Conservation (phyloP, 2,888 invertebrate species). For the Marronus borbonicus region DNA sequence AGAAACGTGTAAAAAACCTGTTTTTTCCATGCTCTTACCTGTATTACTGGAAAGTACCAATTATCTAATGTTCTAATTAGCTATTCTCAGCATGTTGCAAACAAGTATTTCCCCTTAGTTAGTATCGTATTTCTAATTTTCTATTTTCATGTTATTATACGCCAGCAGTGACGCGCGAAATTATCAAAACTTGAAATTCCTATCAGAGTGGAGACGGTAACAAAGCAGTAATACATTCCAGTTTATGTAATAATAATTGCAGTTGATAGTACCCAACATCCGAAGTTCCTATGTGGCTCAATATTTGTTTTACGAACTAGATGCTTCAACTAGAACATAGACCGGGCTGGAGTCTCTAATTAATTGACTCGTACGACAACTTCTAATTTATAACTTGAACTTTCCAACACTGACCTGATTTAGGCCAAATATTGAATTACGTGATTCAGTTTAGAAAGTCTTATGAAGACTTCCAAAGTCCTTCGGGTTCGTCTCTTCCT, state of each 20-base stretch:
- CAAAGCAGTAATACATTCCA: too few species aligned
- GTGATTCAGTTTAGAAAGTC: constrained; percentile 23
- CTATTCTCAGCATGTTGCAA: too few species aligned
- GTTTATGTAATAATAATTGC: neutral
- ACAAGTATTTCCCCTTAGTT: too few species aligned
- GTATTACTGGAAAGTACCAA: too few species aligned
- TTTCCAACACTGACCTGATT: constrained; percentile 17
- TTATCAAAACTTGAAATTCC: too few species aligned
- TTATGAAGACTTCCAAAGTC: neutral
- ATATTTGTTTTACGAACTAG: neutral
- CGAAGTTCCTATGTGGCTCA: neutral
- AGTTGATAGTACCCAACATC: neutral
- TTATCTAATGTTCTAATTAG: too few species aligned
- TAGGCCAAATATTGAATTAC: constrained; percentile 36
- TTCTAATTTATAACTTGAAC: constrained; percentile 29
- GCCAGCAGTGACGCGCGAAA: too few species aligned
- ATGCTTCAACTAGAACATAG: neutral
- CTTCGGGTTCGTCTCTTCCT: neutral
- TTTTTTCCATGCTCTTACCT: too few species aligned
- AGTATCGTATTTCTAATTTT: too few species aligned
- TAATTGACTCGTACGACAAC: constrained; percentile 29
- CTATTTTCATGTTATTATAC: too few species aligned
- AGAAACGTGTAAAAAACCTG: too few species aligned
- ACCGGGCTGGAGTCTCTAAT: neutral
- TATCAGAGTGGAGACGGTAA: too few species aligned